Evolutionary conservation across 2,888 invertebrate genomes (phyloP).

Genomic region (Syrphus vitripennis): DNA sequence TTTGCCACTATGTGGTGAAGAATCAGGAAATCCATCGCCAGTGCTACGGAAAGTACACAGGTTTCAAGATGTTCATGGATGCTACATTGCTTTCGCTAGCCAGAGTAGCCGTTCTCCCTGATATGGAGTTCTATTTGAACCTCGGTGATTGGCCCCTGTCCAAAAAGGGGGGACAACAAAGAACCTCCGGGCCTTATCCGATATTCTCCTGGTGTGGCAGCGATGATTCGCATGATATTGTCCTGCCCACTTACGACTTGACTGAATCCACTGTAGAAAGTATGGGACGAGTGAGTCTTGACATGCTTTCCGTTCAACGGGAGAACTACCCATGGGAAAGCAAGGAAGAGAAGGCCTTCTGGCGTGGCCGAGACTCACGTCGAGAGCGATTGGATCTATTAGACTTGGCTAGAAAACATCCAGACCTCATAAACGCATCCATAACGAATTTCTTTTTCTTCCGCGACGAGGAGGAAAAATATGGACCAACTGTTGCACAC

Average conservation of each 20-base stretch:
- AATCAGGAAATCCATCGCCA: slow-evolving; percentile 91
- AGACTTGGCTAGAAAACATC: slow-evolving; percentile 87
- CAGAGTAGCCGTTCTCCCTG: slow-evolving; percentile 90
- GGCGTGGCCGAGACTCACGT: slow-evolving; percentile 96
- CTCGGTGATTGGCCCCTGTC: slow-evolving; percentile 97
- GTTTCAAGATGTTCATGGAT: slow-evolving; percentile 98
- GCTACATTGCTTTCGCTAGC: slow-evolving; percentile 90
- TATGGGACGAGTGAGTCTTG: slow-evolving; percentile 95
- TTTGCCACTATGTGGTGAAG: slow-evolving; percentile 94
- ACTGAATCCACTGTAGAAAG: slow-evolving; percentile 95
- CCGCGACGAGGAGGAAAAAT: slow-evolving; percentile 89
- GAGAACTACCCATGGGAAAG: slow-evolving; percentile 87
- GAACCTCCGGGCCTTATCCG: slow-evolving; percentile 85
- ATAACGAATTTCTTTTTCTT: slow-evolving; percentile 98
- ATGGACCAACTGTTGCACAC: slow-evolving; percentile 92
- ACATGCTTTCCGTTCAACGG: slow-evolving; percentile 95
- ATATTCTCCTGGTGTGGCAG: slow-evolving; percentile 99
- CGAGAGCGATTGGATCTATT: slow-evolving; percentile 91
- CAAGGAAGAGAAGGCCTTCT: slow-evolving; percentile 90
- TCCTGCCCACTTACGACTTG: slow-evolving; percentile 97
- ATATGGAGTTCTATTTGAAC: slow-evolving; percentile 95
- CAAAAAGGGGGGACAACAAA: slow-evolving; percentile 80
- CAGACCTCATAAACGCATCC: slow-evolving; percentile 93
- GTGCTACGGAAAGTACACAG: slow-evolving; percentile 97
- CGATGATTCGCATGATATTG: slow-evolving; percentile 91